phyloP scores from a whole-genome alignment of 1,140 invertebrate species.

The Hylaeus anthracinus region DNA sequence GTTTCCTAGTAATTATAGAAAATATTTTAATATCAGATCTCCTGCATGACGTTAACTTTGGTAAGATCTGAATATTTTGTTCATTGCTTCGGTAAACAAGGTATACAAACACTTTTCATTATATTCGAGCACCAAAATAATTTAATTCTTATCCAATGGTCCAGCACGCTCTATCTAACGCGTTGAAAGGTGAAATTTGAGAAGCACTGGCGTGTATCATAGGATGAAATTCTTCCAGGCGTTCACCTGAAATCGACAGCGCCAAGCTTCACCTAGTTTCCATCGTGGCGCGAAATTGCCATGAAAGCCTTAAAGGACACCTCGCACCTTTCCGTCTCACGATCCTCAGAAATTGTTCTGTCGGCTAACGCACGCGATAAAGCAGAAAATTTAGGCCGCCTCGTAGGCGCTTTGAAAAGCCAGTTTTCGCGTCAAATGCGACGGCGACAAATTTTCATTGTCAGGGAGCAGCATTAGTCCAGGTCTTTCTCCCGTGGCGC shows the following conservation, averaged over 20 bases:
- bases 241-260: neutral
- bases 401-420: slow-evolving; percentile 36
- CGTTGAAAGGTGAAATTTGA: too few species aligned
- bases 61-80: too few species aligned
- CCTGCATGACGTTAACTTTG: neutral
- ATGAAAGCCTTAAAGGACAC: neutral
- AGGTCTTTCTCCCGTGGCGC: neutral
- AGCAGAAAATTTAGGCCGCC: slow-evolving; percentile 73
- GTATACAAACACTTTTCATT: too few species aligned
- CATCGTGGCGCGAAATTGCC: slow-evolving; percentile 17
- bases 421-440: slow-evolving; percentile 77
- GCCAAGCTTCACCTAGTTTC: neutral
- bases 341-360: slow-evolving; percentile 32
- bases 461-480: slow-evolving; percentile 55
- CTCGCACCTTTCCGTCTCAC: neutral
- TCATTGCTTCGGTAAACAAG: too few species aligned
- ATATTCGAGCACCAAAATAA: too few species aligned
- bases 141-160: too few species aligned
- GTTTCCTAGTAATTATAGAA: neutral
- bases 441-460: slow-evolving; percentile 80
- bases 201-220: too few species aligned
- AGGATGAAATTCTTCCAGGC: neutral
- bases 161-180: too few species aligned
- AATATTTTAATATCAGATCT: too few species aligned
- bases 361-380: slow-evolving; percentile 67